Conservation (phyloP, 2,113 vertebrate species). For the Thinocorus orbignyianus region DNA sequence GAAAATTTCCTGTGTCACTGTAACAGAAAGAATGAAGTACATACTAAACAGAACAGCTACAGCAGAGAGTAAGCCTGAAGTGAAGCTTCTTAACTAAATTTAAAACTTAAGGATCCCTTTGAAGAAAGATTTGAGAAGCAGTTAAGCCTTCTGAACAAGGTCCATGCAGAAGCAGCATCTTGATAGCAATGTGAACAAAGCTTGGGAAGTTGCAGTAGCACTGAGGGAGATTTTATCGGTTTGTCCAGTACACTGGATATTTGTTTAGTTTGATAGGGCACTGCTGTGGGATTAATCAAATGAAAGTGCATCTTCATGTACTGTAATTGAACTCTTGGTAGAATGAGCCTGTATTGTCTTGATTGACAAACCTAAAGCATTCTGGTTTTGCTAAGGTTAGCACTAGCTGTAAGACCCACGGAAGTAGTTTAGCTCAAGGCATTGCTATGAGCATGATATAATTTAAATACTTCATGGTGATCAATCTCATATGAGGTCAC, state of each 20-base stretch:
- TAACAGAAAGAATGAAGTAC: neutral
- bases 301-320: neutral
- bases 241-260: neutral
- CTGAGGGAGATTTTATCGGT: neutral
- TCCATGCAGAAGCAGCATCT: neutral
- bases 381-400: neutral
- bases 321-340: neutral
- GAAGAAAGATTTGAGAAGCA: neutral
- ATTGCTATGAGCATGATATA: neutral
- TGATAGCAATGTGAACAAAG: neutral
- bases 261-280: neutral
- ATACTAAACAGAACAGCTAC: neutral
- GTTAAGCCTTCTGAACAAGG: neutral
- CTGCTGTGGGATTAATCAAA: neutral
- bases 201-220: neutral
- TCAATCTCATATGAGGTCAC: neutral
- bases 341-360: neutral
- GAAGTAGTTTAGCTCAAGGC: neutral
- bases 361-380: neutral
- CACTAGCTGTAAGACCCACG: rapidly evolving
- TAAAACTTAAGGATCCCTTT: neutral
- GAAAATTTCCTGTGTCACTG: neutral
- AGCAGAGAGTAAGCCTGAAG: neutral
- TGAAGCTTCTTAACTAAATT: neutral
- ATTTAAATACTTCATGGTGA: neutral